Base-by-base conservation (phyloP, 2,113 vertebrate species). In the Callopanchax toddi region DNA sequence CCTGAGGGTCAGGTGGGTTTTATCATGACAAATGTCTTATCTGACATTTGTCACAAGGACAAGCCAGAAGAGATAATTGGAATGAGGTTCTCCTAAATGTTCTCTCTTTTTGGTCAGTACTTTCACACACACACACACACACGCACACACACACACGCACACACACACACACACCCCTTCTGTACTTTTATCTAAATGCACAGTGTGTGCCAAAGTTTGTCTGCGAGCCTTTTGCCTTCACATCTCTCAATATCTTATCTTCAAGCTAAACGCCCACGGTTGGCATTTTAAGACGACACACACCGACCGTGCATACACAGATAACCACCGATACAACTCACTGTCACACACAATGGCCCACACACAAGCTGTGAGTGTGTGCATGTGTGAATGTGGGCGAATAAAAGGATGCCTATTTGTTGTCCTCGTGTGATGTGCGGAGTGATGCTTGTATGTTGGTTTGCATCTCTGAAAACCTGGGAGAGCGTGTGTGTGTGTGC, bases 191-290 rank as follows among this genome's bases (percentile, higher is more conserved):
- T 83, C 74, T 74, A 22, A 16, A 70, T 16, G 10, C 58, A 55
- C 57, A 60, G 65, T 68, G 68, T 59, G 51, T 68, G 32, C 55
- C 18, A 6, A 81, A 83, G 67, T 83, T 82, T 58, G 46, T 79
- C 57, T 45, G 71, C 65, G 34, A 77, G 69, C 74, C 58, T 77
- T 32, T 45, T 42, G 61, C 63, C 70, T 75, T 82, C 67, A 75
- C 69, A 86, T 86, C 71, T 81, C 53, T 72, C 80, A 59, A 69
- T 71, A 83, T 89, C 73, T 85, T 79, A 86, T 87, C 85, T 78
- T 34, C 45, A 61, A 80, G 78, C 57, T 52, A 67, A 76, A 76
- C 61, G 32, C 84, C 83, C 76, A 85, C 78, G 18, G 60, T 78
- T 85, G 82, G 82, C 78, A 85, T 85, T 87, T 86, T 78, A 84